Evolutionary conservation across 2,888 invertebrate genomes (phyloP).

Genomic region (Anoncus sp.): DNA sequence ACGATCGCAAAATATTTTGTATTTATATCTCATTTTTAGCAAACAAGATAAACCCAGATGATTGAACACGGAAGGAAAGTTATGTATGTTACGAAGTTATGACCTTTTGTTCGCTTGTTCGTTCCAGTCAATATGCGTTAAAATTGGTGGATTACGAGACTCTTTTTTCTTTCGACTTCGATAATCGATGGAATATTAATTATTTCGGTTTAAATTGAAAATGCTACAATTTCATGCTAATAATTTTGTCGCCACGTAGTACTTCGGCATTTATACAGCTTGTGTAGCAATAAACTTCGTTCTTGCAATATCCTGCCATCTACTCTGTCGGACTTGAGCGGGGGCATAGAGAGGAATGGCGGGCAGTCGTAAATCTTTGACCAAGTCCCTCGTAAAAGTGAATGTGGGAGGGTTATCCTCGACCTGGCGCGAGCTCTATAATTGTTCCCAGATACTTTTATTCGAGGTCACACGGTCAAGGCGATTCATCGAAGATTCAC

Average conservation of each 20-base stretch:
- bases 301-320: conserved; percentile 9
- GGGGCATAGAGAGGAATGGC: conserved; percentile 30
- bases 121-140: too few species aligned
- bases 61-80: too few species aligned
- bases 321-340: conserved; percentile 2
- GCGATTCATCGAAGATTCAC: conserved; percentile 3
- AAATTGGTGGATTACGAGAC: too few species aligned
- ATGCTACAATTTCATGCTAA: not conserved
- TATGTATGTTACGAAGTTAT: too few species aligned
- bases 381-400: conserved; percentile 44
- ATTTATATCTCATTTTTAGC: too few species aligned
- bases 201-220: not conserved
- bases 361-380: conserved; percentile 53
- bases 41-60: too few species aligned
- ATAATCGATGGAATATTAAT: not conserved
- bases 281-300: conserved; percentile 24
- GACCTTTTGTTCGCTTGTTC: too few species aligned
- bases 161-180: too few species aligned
- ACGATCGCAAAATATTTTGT: too few species aligned
- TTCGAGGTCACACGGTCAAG: conserved; percentile 25
- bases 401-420: conserved; percentile 53
- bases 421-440: conserved; percentile 41
- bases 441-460: conserved; percentile 19
- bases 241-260: conserved; percentile 7
- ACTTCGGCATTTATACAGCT: conserved; percentile 11